Conservation (phyloP, 53 echinoderm and acorn worm species). For the Luidia sarsii region DNA sequence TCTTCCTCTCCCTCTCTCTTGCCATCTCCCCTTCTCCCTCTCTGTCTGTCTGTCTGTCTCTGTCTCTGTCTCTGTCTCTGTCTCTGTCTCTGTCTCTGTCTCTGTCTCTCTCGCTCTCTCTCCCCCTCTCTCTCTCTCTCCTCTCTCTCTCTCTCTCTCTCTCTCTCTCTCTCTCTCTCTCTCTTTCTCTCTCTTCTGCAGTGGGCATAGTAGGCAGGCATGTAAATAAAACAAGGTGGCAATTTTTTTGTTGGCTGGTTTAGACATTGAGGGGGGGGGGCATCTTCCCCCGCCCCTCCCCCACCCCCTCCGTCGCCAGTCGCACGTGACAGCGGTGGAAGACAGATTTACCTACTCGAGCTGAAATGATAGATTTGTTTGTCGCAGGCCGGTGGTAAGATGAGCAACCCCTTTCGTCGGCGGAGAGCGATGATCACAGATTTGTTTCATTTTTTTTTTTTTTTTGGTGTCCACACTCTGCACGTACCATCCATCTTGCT, state of each 20-base stretch:
- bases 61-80: no score
- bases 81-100: no score
- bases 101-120: no score
- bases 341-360: conserved; percentile 61
- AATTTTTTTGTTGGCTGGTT: conserved; percentile 47
- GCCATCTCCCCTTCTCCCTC: no score
- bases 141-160: no score
- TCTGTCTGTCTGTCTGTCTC: no score
- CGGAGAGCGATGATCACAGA: conserved; percentile 52
- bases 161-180: no score
- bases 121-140: no score
- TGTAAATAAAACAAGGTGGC: conserved; percentile 48
- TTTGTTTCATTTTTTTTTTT: conserved; percentile 55
- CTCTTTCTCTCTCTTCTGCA: no score
- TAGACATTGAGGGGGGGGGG: not conserved
- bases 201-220: conserved; percentile 20
- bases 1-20: no score
- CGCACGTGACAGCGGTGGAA: conserved; percentile 46
- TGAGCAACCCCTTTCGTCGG: conserved; percentile 42
- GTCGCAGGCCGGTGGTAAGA: conserved; percentile 53
- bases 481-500: conserved; percentile 15
- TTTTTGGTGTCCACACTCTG: conserved; percentile 48
- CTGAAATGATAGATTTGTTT: conserved; percentile 70
- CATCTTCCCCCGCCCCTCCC: no score
- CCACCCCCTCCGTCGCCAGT: no score